phyloP scores from a whole-genome alignment of 2,797 vertebrate species.

The Alauda arvensis region DNA sequence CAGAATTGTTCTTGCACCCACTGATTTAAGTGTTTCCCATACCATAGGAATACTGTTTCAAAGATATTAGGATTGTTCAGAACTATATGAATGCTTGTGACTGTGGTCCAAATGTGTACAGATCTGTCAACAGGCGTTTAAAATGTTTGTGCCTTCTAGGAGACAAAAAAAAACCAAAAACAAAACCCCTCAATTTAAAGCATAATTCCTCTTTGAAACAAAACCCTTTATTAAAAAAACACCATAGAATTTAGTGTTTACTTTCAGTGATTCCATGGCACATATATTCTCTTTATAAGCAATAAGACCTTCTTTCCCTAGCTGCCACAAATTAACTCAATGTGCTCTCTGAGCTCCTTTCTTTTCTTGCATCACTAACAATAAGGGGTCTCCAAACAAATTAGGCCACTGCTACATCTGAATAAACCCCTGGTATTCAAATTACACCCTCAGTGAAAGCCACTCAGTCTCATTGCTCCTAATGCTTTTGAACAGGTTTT shows the following conservation, averaged over 20 bases:
- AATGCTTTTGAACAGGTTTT: conserved; percentile 32
- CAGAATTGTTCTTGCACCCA: neutral
- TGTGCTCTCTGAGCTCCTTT: neutral
- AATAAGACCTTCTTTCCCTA: conserved; percentile 1
- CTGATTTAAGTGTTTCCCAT: neutral
- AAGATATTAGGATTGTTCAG: neutral
- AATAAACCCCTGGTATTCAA: conserved; percentile 44
- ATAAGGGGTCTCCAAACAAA: conserved; percentile 30
- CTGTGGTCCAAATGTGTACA: neutral
- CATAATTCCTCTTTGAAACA: neutral
- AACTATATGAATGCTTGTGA: neutral
- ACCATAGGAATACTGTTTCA: neutral
- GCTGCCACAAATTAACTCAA: neutral
- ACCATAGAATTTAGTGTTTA: neutral
- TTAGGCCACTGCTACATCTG: conserved; percentile 22
- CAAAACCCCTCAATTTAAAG: neutral
- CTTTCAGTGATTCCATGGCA: neutral
- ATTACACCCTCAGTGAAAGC: neutral
- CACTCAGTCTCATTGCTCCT: neutral
- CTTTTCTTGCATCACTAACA: neutral
- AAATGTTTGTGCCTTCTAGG: neutral
- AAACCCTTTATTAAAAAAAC: neutral
- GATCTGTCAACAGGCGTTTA: neutral
- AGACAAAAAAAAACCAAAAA: neutral
- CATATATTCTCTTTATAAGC: neutral